Evolutionary conservation across 2,888 invertebrate genomes (phyloP).

Genomic region (Trissoscelio sp.): DNA sequence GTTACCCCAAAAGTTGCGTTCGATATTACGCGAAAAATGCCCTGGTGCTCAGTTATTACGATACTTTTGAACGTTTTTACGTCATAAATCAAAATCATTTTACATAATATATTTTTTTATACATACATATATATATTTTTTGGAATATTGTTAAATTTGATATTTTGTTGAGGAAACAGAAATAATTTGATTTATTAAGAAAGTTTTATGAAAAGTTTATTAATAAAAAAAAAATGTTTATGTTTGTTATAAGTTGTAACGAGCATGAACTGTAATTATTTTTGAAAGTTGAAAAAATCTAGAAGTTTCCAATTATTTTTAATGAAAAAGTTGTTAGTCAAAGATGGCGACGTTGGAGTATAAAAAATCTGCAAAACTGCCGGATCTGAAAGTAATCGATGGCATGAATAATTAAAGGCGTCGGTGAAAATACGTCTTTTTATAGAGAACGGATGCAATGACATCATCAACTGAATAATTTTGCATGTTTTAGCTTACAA

Average conservation of each 20-base stretch:
- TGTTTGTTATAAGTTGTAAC: not conserved
- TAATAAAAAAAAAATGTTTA: too few relatives aligned
- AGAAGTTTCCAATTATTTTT: slow-evolving; percentile 1
- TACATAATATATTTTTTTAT: too few relatives aligned
- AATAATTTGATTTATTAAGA: too few relatives aligned
- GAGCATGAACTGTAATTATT: not conserved
- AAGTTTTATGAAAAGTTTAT: too few relatives aligned
- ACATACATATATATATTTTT: too few relatives aligned
- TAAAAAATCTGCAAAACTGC: slow-evolving; percentile 26
- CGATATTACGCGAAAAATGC: slow-evolving; percentile 19
- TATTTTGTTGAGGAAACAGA: too few relatives aligned
- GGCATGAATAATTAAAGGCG: slow-evolving; percentile 44
- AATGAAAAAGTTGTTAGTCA: slow-evolving; percentile 10
- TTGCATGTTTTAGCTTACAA: slow-evolving; percentile 22
- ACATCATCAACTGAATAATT: slow-evolving; percentile 46
- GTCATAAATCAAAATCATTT: too few relatives aligned
- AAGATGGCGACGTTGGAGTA: slow-evolving; percentile 3
- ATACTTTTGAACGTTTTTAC: too few relatives aligned
- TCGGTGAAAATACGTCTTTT: slow-evolving; percentile 38
- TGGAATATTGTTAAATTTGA: too few relatives aligned
- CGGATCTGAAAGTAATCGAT: slow-evolving; percentile 39
- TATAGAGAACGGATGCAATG: slow-evolving; percentile 28
- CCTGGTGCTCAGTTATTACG: slow-evolving; percentile 9
- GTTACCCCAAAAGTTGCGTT: slow-evolving; percentile 46
- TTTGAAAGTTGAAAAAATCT: not conserved